phyloP scores from a whole-genome alignment of 2,113 vertebrate genomes.

The Eclectus roratus region DNA sequence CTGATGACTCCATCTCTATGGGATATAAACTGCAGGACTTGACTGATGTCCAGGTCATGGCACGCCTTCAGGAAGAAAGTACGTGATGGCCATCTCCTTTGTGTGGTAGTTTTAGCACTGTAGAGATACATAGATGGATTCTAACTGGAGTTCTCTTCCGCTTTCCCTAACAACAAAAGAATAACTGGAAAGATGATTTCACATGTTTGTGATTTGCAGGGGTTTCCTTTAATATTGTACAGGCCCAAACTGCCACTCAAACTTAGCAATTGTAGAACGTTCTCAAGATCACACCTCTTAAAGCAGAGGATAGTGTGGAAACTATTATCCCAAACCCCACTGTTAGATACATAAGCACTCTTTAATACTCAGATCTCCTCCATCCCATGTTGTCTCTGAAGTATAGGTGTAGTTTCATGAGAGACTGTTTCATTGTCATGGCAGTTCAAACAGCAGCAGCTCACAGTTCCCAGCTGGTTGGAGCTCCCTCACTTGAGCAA shows the following conservation, averaged over 20 bases:
- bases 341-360: background rate
- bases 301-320: background rate
- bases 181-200: background rate
- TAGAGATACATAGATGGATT: background rate
- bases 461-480: background rate
- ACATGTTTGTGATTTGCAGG: background rate
- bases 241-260: background rate
- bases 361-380: no score
- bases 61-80: slow-evolving; percentile 92
- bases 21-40: slow-evolving; percentile 93
- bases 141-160: background rate
- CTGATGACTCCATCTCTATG: slow-evolving; percentile 93
- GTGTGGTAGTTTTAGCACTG: no score
- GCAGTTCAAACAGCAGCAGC: background rate
- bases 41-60: slow-evolving; percentile 94
- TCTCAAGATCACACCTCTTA: background rate
- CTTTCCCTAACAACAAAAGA: background rate
- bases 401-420: background rate
- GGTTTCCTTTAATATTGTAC: background rate
- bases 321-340: no score
- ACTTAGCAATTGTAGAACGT: background rate
- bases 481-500: background rate
- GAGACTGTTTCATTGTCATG: accelerated
- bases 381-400: no score
- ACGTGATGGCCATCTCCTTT: slow-evolving; percentile 30